A percentile compares a stretch with the other conserved stretches of the same genome.
Evolutionary conservation across 2,113 vertebrate species (phyloP).

Genomic region (Coreoperca whiteheadi): DNA sequence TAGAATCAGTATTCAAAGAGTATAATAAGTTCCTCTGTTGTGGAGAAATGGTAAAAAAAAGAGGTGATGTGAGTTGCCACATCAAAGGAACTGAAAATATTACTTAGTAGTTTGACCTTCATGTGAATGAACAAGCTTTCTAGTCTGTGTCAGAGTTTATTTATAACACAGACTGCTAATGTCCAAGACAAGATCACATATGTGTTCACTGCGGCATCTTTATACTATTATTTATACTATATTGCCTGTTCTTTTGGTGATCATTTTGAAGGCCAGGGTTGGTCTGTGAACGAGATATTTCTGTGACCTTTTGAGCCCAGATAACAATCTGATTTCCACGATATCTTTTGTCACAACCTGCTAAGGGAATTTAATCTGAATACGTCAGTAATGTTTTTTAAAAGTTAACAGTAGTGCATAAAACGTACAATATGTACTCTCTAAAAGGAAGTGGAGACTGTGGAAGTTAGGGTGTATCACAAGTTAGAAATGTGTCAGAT

Average conservation of each 20-base stretch:
- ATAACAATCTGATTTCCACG: not conserved
- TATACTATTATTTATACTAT: no score
- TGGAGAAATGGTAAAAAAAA: not conserved
- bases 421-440: no score
- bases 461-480: not conserved
- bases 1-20: not conserved
- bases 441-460: not conserved
- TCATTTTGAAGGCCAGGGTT: not conserved
- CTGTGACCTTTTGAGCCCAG: not conserved
- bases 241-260: no score
- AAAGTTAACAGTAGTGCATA: not conserved
- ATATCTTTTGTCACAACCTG: not conserved
- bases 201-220: not conserved
- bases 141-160: not conserved
- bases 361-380: not conserved
- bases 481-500: not conserved
- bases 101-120: not conserved
- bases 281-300: not conserved
- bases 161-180: not conserved
- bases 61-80: not conserved
- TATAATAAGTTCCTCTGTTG: not conserved
- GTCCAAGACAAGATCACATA: not conserved
- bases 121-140: not conserved
- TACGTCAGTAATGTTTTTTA: not conserved
- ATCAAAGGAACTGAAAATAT: constrained; percentile 28